A percentile compares a stretch with the other conserved stretches of the same genome.
phyloP scores from a whole-genome alignment of 2,888 invertebrate genomes.

The Pimpla rufipes region DNA sequence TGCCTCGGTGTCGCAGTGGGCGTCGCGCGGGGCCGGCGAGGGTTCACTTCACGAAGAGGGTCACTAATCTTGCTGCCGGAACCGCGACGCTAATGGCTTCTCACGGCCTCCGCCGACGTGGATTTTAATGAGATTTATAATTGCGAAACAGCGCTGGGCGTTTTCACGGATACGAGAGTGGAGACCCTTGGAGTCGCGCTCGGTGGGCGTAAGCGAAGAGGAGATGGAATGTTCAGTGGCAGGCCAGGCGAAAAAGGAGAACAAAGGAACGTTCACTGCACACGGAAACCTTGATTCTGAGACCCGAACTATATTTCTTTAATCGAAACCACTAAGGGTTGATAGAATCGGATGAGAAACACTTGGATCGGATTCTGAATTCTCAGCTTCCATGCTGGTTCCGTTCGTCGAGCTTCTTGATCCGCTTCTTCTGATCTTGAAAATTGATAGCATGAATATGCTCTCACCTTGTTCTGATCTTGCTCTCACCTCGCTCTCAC shows the following conservation, averaged over 20 bases:
- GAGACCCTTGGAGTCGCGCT: conserved; percentile 10
- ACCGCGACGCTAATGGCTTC: conserved; percentile 80
- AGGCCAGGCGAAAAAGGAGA: background rate
- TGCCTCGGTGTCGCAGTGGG: background rate
- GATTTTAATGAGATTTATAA: conserved; percentile 84
- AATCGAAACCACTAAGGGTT: background rate
- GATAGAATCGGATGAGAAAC: background rate
- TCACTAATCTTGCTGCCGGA: conserved; percentile 62
- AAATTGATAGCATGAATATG: too few relatives aligned
- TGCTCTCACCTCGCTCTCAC: background rate
- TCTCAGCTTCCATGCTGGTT: background rate
- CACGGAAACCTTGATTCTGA: too few relatives aligned
- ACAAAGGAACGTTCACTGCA: background rate
- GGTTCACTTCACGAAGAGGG: conserved; percentile 50
- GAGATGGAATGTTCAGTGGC: background rate
- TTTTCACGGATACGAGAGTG: conserved; percentile 37
- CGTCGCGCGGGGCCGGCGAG: conserved; percentile 7
- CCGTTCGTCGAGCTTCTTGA: background rate
- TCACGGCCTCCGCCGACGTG: conserved; percentile 72
- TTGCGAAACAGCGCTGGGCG: conserved; percentile 75
- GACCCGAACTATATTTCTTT: background rate
- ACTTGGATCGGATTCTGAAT: background rate
- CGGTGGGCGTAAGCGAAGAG: background rate
- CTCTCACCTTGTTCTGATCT: too few relatives aligned
- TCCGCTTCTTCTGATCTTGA: too few relatives aligned